phyloP scores from a whole-genome alignment of 2,113 vertebrate genomes.

The Rattus rattus region DNA sequence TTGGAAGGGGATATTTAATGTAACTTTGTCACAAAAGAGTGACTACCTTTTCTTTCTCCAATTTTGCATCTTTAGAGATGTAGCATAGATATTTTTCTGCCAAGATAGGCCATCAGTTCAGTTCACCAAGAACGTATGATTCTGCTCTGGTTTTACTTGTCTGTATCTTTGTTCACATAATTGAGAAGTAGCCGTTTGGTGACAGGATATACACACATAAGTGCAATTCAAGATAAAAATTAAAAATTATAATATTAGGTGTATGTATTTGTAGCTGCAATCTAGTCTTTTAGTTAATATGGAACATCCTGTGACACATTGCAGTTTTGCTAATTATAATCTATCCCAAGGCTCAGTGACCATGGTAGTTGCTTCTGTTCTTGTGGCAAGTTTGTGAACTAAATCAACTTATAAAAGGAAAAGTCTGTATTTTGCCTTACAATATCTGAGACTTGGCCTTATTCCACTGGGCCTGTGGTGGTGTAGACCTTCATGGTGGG shows the following conservation, averaged over 20 bases:
- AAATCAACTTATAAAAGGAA: not conserved
- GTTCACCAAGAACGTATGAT: not conserved
- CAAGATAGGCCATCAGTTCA: not conserved
- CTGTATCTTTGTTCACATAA: not conserved
- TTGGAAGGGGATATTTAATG: conserved; percentile 53
- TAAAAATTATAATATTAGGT: conserved; percentile 10
- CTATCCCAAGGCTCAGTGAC: not conserved
- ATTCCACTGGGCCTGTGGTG: not conserved
- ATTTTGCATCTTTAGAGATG: not conserved
- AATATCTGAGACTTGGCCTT: not conserved
- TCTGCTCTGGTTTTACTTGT: not conserved
- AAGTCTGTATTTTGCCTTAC: not conserved
- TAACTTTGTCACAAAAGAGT: not conserved
- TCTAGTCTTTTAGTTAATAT: conserved; percentile 4
- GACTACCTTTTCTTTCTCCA: not conserved
- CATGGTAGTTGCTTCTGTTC: not conserved
- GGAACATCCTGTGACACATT: not conserved
- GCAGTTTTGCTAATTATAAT: not conserved
- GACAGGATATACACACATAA: not conserved
- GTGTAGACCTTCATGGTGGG: not conserved
- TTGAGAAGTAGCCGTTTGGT: conserved; percentile 40
- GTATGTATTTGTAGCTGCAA: not conserved
- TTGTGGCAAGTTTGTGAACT: not conserved
- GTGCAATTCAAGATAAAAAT: conserved; percentile 14
- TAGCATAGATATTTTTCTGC: conserved; percentile 2